Percentiles rank a stretch among this genome's conserved stretches.
Evolutionary conservation across 2,113 vertebrate species (phyloP).

Genomic region (Gymnocephalus cernua): DNA sequence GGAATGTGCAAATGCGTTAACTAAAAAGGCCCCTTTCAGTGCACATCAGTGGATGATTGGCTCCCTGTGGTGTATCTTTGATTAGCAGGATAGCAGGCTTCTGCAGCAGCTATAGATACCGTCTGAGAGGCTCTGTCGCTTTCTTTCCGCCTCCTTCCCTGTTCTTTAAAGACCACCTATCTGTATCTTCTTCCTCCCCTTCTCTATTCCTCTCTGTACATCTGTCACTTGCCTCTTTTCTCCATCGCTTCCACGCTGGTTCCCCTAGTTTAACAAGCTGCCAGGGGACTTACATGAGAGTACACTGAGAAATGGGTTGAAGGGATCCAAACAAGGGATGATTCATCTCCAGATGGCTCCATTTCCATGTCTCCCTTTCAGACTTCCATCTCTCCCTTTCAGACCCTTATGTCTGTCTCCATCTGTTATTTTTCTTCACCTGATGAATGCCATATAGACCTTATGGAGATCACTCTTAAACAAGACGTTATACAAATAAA

Average conservation of each 20-base stretch:
- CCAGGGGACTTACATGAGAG: slow-evolving; percentile 67
- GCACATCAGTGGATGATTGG: slow-evolving; percentile 67
- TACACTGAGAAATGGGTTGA: slow-evolving; percentile 67
- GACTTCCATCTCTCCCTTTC: slow-evolving; percentile 28
- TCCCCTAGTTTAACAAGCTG: slow-evolving; percentile 77
- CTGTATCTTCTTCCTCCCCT: slow-evolving; percentile 47
- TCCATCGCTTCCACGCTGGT: slow-evolving; percentile 45
- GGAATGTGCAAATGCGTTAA: slow-evolving; percentile 7
- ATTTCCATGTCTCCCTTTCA: slow-evolving; percentile 34
- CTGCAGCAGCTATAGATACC: slow-evolving; percentile 48
- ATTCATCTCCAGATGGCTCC: slow-evolving; percentile 73
- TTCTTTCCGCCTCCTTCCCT: slow-evolving; percentile 44
- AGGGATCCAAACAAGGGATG: slow-evolving; percentile 64
- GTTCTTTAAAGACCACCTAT: slow-evolving; percentile 58
- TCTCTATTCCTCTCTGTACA: slow-evolving; percentile 42
- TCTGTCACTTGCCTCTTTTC: slow-evolving; percentile 63
- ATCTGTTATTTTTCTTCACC: slow-evolving; percentile 27
- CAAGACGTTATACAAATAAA: not conserved
- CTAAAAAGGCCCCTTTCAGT: slow-evolving; percentile 32
- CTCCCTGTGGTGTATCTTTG: slow-evolving; percentile 70
- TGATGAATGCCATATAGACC: not conserved
- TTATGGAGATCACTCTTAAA: slow-evolving; percentile 2
- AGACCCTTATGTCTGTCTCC: not conserved
- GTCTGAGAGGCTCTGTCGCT: slow-evolving; percentile 32
- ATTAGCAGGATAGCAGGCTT: slow-evolving; percentile 67